Conservation (phyloP, 2,113 vertebrate genomes). For the Acinonyx jubatus region DNA sequence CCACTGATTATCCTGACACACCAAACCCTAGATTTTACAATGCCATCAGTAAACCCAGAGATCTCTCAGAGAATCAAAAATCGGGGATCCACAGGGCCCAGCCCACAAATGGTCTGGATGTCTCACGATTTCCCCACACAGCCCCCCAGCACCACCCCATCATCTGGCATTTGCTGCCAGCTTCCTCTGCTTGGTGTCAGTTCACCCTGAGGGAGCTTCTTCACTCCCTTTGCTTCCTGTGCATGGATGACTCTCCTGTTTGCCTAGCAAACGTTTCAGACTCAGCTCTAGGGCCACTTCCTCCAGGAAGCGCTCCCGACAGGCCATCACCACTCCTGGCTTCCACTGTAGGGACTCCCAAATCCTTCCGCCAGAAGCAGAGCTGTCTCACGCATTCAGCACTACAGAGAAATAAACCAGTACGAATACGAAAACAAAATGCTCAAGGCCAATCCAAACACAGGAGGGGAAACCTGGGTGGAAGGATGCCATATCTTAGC, state of each 20-base stretch:
- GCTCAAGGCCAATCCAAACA: not conserved
- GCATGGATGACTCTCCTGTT: not conserved
- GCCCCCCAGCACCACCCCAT: not conserved
- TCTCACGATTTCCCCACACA: not conserved
- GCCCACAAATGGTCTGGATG: not conserved
- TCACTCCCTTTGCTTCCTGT: not conserved
- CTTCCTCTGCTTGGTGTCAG: not conserved
- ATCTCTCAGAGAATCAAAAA: not conserved
- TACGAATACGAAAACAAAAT: not conserved
- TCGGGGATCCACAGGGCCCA: not conserved
- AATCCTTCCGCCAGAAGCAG: not conserved
- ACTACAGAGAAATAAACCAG: not conserved
- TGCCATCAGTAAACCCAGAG: not conserved
- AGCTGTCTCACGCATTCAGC: not conserved
- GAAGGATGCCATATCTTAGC: not conserved
- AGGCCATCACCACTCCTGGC: not conserved
- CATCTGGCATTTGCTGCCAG: not conserved
- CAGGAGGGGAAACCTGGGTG: not conserved
- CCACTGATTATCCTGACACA: not conserved
- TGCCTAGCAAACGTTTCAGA: not conserved
- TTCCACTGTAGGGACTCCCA: not conserved
- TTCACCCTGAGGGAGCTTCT: not conserved
- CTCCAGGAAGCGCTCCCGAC: not conserved
- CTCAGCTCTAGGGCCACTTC: not conserved
- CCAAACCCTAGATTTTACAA: not conserved